Percentiles rank a stretch among this genome's conserved stretches.
Evolutionary conservation across 2,797 vertebrate species (phyloP).

Genomic region (Myripristis jacobus): DNA sequence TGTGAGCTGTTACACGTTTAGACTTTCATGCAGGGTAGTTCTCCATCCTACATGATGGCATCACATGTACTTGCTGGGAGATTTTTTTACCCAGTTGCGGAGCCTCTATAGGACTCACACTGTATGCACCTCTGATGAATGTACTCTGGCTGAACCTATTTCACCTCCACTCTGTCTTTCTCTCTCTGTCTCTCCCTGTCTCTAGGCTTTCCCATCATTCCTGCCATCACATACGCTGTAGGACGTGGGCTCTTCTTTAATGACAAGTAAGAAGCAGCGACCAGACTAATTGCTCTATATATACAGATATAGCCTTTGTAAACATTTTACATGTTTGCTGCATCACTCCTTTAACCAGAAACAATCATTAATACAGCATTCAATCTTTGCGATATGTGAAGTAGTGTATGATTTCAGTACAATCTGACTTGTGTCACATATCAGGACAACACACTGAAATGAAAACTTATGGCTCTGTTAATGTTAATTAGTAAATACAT

Average conservation of each 20-base stretch:
- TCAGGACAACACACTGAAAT: too few relatives aligned
- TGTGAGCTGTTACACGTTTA: too few relatives aligned
- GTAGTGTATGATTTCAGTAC: too few relatives aligned
- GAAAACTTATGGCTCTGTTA: too few relatives aligned
- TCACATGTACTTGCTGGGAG: too few relatives aligned
- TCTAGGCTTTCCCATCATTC: constrained; percentile 84
- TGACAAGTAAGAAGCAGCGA: constrained; percentile 77
- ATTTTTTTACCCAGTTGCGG: too few relatives aligned
- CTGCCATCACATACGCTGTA: constrained; percentile 78
- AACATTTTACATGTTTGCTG: neutral
- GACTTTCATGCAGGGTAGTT: too few relatives aligned
- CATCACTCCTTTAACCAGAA: neutral
- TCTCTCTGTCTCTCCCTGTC: constrained; percentile 29
- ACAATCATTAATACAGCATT: neutral
- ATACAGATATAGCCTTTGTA: neutral
- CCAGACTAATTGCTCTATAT: neutral
- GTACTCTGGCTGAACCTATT: neutral
- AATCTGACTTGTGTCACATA: too few relatives aligned
- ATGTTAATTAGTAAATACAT: too few relatives aligned
- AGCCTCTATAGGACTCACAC: too few relatives aligned
- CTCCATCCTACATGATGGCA: too few relatives aligned
- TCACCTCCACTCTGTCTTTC: neutral
- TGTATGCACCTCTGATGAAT: too few relatives aligned
- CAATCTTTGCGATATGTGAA: neutral
- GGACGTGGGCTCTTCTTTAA: constrained; percentile 79